Base-by-base conservation (phyloP, 2,888 invertebrate genomes). In the Drosophila peninsularis region DNA sequence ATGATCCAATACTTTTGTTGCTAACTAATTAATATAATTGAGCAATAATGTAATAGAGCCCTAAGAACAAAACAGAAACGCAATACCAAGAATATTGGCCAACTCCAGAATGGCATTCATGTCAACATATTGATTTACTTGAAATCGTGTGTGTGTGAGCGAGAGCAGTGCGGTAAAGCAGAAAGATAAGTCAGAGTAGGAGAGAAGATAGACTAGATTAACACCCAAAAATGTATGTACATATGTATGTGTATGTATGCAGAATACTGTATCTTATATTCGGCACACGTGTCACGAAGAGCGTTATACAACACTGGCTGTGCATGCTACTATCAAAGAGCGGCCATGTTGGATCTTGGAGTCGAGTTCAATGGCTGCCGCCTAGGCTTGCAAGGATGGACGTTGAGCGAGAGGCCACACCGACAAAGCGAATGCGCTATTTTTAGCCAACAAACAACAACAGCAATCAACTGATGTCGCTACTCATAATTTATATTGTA, bases 401-500 rank as follows among this genome's bases (percentile, higher is more conserved):
- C 14, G 13, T 32, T 5, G 9, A 13, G 24, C 42, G 66, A 30
- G 44, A 52, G 52, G 52, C 36, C 53, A 24, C 30, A 32, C 17
- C 39, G 50, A 64, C 56, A 64, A 45, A 24, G 47, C 52, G 13
- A 50, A 58, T 61, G 39, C 34, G 75, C 53, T 75, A 72, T 69
- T 69, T 69, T 54, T 62, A 72, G 75, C n/a, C 19, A n/a, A 37
- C 19, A 19, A 14, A 10, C 41, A 14, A 11, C 14, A 30, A 10
- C 19, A 42, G 9, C 11, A 27, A 44, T 17, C 39, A 17, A 10
- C 61, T 62, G 57, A 53, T 61, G 66, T 58, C 68, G 60, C 56
- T 64, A 65, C 64, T 74, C 61, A 82, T 82, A 65, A 84, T 87
- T 87, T 71, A 84, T 72, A 73, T 78, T 73, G 82, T 71, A 82